Base-by-base conservation (phyloP, 2,888 invertebrate species). In the Heliconius hortense region DNA sequence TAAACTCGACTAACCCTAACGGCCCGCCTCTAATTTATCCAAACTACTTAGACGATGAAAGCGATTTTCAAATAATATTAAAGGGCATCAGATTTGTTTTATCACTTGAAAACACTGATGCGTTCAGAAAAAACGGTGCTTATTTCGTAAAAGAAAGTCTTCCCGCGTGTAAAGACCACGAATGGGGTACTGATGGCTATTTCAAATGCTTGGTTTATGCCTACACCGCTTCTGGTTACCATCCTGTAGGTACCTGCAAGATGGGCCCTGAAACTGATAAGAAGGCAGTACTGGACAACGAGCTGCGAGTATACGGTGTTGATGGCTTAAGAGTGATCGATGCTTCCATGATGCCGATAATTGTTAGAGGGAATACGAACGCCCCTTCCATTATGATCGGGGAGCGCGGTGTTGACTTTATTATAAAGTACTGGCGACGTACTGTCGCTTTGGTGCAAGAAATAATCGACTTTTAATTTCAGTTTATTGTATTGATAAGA, bases 331-430 rank as follows among this genome's bases (percentile, higher is more conserved):
- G 97, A 74, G 97, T 97, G 0, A 95, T 96, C 1, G 97, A 97
- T 85, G 96, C 96, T 0, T 97, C 97, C 11, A 96, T 97, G 62
- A 97, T 97, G 97, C 98, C 97, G 0, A 90, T 88, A 0, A 95
- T 97, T 35, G 92, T 96, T 0, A 96, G 97, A 78, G 97, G 96
- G 0, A 97, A 97, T 85, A 97, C 97, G 0, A 97, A 97, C 83
- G 97, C 96, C 0, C 96, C 97, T 0, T 94, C 77, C 10, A 78
- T 81, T 11, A 78, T 81, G 81, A 79, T 82, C 31, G 82, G 78
- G 0, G 82, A 82, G 18, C 78, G 83, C 73, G 91, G 89, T 0
- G 88, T 82, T 0, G 85, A 82, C 73, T 78, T 89, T 0, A 76
- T 91, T 28, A 81, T 89, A 10, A 85, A 87, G 69, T 84, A 90